Evolutionary conservation across 1,140 invertebrate species (phyloP).

Genomic region (Neelides sp.): DNA sequence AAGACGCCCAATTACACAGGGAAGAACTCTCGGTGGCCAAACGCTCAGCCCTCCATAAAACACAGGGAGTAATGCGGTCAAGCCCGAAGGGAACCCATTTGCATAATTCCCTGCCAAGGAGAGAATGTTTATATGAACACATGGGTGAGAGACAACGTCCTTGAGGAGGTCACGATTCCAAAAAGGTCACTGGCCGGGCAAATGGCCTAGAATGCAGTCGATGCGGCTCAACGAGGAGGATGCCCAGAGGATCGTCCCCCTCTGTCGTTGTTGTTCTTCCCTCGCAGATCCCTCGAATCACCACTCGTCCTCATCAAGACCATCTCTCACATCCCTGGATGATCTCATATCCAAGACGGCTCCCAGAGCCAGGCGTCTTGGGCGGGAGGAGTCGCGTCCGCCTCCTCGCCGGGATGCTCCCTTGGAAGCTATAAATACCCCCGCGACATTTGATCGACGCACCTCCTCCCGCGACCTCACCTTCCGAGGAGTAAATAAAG

Average conservation of each 20-base stretch:
- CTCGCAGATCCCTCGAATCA: no score
- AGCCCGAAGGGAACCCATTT: slow-evolving; percentile 11
- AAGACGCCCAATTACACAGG: no score
- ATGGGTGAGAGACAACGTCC: slow-evolving; percentile 24
- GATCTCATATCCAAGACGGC: no score
- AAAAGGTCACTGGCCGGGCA: slow-evolving; percentile 28
- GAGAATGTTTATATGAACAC: neutral
- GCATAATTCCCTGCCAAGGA: slow-evolving; percentile 14
- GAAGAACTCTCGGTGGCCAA: no score
- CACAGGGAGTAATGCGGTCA: slow-evolving; percentile 20
- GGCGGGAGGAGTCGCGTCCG: no score
- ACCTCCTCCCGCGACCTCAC: no score
- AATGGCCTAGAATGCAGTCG: slow-evolving; percentile 17
- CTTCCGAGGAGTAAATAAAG: slow-evolving; percentile 1
- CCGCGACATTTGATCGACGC: no score
- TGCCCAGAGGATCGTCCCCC: slow-evolving; percentile 5
- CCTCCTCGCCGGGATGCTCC: no score
- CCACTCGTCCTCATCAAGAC: no score
- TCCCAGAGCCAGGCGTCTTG: no score
- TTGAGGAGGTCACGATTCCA: slow-evolving; percentile 29
- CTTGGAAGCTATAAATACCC: no score
- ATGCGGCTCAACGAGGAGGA: neutral
- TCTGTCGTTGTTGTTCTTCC: neutral
- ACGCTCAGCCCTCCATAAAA: slow-evolving; percentile 9
- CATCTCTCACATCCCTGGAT: no score